Evolutionary conservation across 2,888 invertebrate species (phyloP).

Genomic region (Helleia helle): DNA sequence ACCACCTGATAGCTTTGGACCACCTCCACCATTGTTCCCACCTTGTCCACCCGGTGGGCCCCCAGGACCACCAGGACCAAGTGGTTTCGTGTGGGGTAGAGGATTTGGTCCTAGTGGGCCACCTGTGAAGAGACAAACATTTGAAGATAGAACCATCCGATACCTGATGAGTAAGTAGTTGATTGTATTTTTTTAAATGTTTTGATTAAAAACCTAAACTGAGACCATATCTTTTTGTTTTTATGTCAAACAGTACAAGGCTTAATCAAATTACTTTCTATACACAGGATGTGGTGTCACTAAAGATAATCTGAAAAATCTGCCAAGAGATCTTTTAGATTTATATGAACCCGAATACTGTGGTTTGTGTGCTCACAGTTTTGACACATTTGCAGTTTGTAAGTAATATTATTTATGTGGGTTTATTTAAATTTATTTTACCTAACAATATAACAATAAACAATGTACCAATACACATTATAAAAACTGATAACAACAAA

Average conservation of each 20-base stretch:
- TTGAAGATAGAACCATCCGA: conserved; percentile 21
- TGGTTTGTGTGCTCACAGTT: conserved; percentile 36
- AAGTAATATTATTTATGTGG: too few relatives aligned
- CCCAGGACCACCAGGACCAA: conserved; percentile 16
- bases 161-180: conserved; percentile 38
- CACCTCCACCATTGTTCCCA: conserved; percentile 13
- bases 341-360: conserved; percentile 41
- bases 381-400: conserved; percentile 11
- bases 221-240: too few relatives aligned
- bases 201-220: too few relatives aligned
- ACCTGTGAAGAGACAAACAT: conserved; percentile 18
- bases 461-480: too few relatives aligned
- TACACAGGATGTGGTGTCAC: conserved; percentile 49
- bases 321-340: conserved; percentile 37
- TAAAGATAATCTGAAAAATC: conserved; percentile 31
- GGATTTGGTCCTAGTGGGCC: conserved; percentile 36
- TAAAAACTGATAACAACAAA: too few relatives aligned
- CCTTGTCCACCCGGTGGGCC: conserved; percentile 2
- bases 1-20: conserved; percentile 17
- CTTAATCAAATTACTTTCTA: too few relatives aligned
- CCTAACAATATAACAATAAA: too few relatives aligned
- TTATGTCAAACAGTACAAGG: too few relatives aligned
- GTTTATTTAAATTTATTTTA: too few relatives aligned
- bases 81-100: conserved; percentile 16
- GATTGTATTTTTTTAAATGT: too few relatives aligned